Evolutionary conservation across 2,888 invertebrate species (phyloP).

Genomic region (Noctua fimbriata): DNA sequence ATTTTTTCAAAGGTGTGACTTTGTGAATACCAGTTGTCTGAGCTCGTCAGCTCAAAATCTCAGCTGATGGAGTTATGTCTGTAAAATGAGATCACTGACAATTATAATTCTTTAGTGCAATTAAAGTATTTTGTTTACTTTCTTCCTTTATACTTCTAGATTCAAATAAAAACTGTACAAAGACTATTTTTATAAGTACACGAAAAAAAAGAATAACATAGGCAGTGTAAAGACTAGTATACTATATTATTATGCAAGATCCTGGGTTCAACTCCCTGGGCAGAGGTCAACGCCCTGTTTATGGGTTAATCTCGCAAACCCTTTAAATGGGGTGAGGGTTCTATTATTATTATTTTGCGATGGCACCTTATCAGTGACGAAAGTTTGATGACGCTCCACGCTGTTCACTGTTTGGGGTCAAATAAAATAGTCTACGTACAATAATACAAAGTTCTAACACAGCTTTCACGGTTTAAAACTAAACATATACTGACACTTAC

Average conservation of each 20-base stretch:
- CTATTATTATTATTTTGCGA: not conserved
- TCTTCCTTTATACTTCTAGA: constrained; percentile 4
- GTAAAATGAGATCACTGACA: constrained; percentile 82
- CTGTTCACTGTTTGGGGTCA: no score
- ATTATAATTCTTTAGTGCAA: constrained; percentile 90
- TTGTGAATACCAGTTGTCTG: constrained; percentile 27
- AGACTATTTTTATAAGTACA: no score
- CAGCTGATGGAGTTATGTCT: constrained; percentile 63
- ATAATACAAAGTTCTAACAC: not conserved
- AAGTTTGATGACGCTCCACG: not conserved
- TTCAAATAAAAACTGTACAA: not conserved
- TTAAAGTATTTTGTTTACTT: constrained; percentile 77
- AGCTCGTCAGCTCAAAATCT: constrained; percentile 67
- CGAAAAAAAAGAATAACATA: not conserved
- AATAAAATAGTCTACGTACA: not conserved
- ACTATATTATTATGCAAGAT: not conserved
- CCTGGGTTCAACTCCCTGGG: not conserved
- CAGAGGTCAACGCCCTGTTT: constrained; percentile 9
- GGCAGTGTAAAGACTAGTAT: not conserved
- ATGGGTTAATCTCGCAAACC: not conserved
- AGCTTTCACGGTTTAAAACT: no score
- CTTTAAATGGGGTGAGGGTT: not conserved
- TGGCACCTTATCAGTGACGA: not conserved
- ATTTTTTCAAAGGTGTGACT: constrained; percentile 26
- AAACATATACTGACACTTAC: no score